A percentile compares a stretch with the other conserved stretches of the same genome.
Conservation (phyloP, 2,113 vertebrate species). For the Gobio gobio region DNA sequence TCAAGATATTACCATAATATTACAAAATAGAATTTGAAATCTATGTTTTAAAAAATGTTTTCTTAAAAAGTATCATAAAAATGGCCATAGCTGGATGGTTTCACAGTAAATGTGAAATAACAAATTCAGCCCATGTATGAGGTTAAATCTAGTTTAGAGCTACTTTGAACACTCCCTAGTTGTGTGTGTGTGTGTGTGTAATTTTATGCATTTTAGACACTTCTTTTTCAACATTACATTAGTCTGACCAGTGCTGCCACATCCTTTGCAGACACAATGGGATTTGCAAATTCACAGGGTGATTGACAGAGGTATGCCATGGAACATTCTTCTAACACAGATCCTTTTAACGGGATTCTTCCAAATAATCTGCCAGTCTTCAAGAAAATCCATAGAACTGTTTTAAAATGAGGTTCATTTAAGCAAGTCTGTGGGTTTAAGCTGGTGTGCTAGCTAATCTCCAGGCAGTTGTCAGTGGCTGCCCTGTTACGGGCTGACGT, state of each 20-base stretch:
- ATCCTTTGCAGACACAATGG: background rate
- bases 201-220: conserved; percentile 15
- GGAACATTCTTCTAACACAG: conserved; percentile 31
- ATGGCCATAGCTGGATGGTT: background rate
- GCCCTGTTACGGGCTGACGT: conserved; percentile 7
- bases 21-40: no score
- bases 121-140: background rate
- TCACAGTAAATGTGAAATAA: background rate
- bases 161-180: background rate
- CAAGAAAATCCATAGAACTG: conserved; percentile 35
- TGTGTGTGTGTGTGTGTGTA: background rate
- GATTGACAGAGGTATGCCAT: conserved; percentile 34
- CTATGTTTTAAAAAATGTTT: no score
- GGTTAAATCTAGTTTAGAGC: background rate
- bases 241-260: conserved; percentile 1
- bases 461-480: conserved; percentile 23
- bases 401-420: conserved; percentile 45
- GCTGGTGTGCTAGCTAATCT: conserved; percentile 27
- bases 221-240: background rate
- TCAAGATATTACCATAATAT: no score
- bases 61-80: background rate
- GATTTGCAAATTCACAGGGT: conserved; percentile 4
- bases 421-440: conserved; percentile 48
- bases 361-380: conserved; percentile 45
- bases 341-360: conserved; percentile 49